Evolutionary conservation across 2,888 invertebrate genomes (phyloP), one percentile per base, ranked within the genome.

Genomic region (Merodon equestris): DNA sequence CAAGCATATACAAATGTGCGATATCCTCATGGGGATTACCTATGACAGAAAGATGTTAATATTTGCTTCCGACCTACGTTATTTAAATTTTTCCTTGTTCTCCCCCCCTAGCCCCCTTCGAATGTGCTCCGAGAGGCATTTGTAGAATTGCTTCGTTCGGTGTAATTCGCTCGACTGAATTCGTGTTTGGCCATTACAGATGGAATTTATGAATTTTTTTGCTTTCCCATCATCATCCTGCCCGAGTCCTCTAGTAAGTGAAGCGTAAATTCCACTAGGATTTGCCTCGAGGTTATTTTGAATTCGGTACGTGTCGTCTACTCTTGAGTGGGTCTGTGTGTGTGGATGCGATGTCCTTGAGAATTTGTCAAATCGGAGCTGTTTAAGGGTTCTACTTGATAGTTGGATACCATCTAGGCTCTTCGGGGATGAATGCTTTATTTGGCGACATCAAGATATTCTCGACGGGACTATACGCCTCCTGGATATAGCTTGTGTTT

Each of bases 81-180:
- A 63, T 72, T 77, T 77, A 68, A 73, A 72, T 68, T 63, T 75
- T 27, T 15, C 40, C 58, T 73, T 73, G 73, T 73, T 38, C 36
- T 27, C 7, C 3, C 27, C 27, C n/a, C n/a, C 7, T 36, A 10
- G 36, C 36, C 36, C 10, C 36, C 10, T 36, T 36, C 10, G n/a
- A n/a, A n/a, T 36, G 36, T 36, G 10, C 10, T n/a, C 10, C 36
- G 38, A 27, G 48, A 60, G 34, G 13, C 13, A 13, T 18, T 12
- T 27, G 53, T 19, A n/a, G 45, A 61, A 74, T 57, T 74, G 56
- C 61, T 63, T 63, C 47, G 42, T 57, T 67, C 15, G 12, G 56
- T 47, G 51, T 63, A 73, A 72, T 57, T 61, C 45, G 61, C 36
- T 51, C 10, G 40, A 40, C 19, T 66, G 71, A 60, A 60, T 57